Evolutionary conservation across 2,113 vertebrate species (phyloP).

Genomic region (Varanus komodoensis): DNA sequence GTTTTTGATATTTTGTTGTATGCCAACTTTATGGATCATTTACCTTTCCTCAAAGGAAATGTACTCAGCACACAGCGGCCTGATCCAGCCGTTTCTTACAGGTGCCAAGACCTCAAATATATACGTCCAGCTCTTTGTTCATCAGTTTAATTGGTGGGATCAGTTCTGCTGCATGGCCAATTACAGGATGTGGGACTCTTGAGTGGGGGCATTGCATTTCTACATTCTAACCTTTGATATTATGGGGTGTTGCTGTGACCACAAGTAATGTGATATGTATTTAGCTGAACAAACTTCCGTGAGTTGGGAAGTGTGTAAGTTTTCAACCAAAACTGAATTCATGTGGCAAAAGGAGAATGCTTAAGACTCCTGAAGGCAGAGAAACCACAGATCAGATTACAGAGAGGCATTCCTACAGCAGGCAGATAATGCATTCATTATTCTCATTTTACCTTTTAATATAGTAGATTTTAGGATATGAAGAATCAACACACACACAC

Average conservation of each 20-base stretch:
- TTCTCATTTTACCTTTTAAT: conserved; percentile 46
- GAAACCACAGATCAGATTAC: neutral
- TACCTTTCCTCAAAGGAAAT: neutral
- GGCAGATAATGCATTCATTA: conserved; percentile 42
- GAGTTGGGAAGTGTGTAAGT: neutral
- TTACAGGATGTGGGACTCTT: neutral
- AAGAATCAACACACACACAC: neutral
- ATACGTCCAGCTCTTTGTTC: neutral
- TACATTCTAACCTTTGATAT: neutral
- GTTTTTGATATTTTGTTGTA: neutral
- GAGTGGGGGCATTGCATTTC: neutral
- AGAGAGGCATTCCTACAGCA: conserved; percentile 20
- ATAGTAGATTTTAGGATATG: conserved; percentile 34
- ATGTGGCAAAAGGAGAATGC: neutral
- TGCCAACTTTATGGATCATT: neutral
- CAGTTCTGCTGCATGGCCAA: neutral
- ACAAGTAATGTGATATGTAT: neutral
- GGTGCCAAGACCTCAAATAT: no score
- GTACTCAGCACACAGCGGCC: no score
- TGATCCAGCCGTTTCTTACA: neutral
- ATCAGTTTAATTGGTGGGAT: no score
- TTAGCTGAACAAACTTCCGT: neutral
- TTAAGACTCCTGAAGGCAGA: neutral
- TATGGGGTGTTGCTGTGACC: neutral
- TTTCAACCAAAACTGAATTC: neutral